A percentile compares a stretch with the other conserved stretches of the same genome.
phyloP scores from a whole-genome alignment of 2,113 vertebrate genomes.

The Thomomys bottae region DNA sequence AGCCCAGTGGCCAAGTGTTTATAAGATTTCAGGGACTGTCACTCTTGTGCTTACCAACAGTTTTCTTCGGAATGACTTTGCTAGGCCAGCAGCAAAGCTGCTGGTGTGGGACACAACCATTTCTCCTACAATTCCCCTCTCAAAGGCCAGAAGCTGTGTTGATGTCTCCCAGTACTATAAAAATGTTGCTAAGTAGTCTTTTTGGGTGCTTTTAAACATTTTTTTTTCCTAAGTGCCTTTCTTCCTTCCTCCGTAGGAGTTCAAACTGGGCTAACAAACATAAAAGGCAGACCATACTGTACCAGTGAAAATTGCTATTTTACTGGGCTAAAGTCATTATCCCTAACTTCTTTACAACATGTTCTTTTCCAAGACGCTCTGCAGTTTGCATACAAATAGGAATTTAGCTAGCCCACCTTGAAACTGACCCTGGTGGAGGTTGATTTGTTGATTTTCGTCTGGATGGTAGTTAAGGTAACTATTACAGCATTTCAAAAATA shows the following conservation, averaged over 20 bases:
- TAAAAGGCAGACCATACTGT: slow-evolving; percentile 1
- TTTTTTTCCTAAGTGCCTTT: background rate
- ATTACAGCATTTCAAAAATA: background rate
- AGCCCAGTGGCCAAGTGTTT: too few species aligned
- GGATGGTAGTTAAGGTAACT: background rate
- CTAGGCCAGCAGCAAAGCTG: too few species aligned
- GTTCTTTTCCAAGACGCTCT: slow-evolving; percentile 21
- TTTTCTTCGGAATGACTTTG: too few species aligned
- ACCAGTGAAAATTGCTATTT: slow-evolving; percentile 3
- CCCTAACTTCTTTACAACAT: background rate
- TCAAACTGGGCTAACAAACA: background rate
- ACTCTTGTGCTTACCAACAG: too few species aligned
- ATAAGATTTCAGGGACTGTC: too few species aligned
- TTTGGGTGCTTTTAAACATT: background rate
- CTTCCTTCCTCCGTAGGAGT: slow-evolving; percentile 7
- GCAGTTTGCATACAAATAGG: background rate
- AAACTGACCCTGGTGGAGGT: background rate
- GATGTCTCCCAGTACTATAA: background rate
- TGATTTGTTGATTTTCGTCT: slow-evolving; percentile 10
- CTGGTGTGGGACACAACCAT: too few species aligned
- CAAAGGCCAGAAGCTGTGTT: background rate
- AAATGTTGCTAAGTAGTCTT: background rate
- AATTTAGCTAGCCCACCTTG: background rate
- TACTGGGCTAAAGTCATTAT: background rate
- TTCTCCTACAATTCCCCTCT: too few species aligned